These are phyloP conservation scores for Caenorhabditis remanei DNA, from an alignment of 1,140 invertebrate species.

Conservation along the genomic window DNA sequence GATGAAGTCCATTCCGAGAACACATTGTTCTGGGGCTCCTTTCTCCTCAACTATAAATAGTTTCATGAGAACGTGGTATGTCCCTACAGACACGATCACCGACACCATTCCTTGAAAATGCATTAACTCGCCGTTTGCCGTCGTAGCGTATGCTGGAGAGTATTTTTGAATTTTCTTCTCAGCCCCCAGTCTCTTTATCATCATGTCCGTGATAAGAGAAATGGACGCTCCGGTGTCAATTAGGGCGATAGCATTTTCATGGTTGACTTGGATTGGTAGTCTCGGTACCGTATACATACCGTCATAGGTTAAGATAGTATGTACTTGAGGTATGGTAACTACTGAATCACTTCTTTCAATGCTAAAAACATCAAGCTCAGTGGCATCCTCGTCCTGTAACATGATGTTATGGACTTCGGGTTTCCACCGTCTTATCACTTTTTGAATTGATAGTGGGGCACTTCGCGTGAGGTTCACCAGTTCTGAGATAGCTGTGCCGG, in stretches of 20 bases:
- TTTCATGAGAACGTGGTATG: neutral
- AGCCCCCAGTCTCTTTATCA: too few relatives aligned
- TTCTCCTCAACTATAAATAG: neutral
- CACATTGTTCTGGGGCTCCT: neutral
- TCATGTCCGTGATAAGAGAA: neutral
- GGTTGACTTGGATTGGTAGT: neutral
- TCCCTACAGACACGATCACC: too few relatives aligned
- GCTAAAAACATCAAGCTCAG: neutral
- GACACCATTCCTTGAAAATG: too few relatives aligned
- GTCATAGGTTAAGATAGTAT: neutral
- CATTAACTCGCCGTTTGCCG: too few relatives aligned
- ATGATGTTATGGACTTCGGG: slow-evolving; percentile 5
- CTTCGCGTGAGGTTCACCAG: neutral
- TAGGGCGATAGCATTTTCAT: neutral
- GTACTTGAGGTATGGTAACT: neutral
- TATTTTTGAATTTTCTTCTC: too few relatives aligned
- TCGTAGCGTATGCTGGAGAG: too few relatives aligned
- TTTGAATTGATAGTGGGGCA: neutral
- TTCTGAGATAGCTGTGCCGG: neutral
- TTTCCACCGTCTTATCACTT: neutral
- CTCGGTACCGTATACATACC: neutral
- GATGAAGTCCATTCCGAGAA: neutral
- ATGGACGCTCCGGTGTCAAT: neutral
- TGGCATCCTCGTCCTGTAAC: neutral
- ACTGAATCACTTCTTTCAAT: neutral